Conservation (phyloP, 2,888 invertebrate genomes). For the Clistopyga incitator region DNA sequence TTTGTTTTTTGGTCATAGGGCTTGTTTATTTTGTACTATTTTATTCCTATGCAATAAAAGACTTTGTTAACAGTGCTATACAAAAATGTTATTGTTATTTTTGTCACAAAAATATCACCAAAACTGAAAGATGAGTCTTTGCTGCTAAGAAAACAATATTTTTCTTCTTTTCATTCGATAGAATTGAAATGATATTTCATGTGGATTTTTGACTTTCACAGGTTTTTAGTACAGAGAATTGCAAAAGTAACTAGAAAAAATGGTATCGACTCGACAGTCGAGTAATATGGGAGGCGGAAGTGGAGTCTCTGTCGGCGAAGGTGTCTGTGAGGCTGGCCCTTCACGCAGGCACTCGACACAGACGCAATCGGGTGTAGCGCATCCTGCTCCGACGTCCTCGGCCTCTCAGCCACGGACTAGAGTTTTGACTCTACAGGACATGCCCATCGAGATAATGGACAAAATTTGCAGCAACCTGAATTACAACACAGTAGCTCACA, state of each 20-base stretch:
- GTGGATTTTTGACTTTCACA: slow-evolving; percentile 50
- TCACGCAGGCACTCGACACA: slow-evolving; percentile 76
- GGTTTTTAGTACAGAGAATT: slow-evolving; percentile 65
- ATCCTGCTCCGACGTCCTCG: slow-evolving; percentile 38
- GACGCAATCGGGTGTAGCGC: slow-evolving; percentile 67
- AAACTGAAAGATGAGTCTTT: too few species aligned
- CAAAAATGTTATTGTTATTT: too few species aligned
- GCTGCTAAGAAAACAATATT: background rate
- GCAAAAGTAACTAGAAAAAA: slow-evolving; percentile 75
- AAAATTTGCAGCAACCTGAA: slow-evolving; percentile 91
- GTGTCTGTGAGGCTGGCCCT: slow-evolving; percentile 74
- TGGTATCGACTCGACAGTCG: slow-evolving; percentile 86
- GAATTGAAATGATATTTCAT: background rate
- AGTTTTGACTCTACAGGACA: slow-evolving; percentile 87
- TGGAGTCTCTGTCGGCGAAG: slow-evolving; percentile 78
- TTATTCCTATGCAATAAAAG: too few species aligned
- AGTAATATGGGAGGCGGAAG: slow-evolving; percentile 84
- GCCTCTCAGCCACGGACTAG: slow-evolving; percentile 64
- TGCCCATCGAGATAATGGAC: slow-evolving; percentile 92
- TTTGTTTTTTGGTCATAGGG: too few species aligned
- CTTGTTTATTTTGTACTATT: too few species aligned
- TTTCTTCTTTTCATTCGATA: background rate
- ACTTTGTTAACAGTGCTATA: too few species aligned
- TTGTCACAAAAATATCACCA: too few species aligned
- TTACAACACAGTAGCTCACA: slow-evolving; percentile 91